Conservation (phyloP, 2,888 invertebrate genomes). For the Megalurothrips usitatus region DNA sequence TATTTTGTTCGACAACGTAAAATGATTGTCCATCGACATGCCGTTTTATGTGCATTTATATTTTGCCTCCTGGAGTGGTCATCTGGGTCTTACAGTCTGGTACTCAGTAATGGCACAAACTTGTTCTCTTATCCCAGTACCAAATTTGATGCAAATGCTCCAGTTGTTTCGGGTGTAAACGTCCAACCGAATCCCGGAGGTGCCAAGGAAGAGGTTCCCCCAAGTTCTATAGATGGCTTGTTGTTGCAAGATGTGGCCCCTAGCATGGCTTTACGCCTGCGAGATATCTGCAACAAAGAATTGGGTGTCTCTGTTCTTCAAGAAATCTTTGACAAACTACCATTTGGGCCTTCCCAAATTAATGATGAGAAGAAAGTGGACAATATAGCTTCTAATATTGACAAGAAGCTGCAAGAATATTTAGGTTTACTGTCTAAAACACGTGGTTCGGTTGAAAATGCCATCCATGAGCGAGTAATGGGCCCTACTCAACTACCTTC, state of each 20-base stretch:
- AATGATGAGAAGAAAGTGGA: not conserved
- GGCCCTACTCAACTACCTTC: not conserved
- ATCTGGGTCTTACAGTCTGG: not conserved
- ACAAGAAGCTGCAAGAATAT: not conserved
- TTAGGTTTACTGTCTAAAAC: not conserved
- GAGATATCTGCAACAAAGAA: constrained; percentile 10
- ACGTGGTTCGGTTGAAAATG: not conserved
- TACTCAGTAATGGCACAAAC: not conserved
- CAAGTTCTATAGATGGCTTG: constrained; percentile 2
- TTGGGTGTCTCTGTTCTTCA: not conserved
- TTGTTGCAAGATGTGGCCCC: not conserved
- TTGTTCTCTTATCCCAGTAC: not conserved
- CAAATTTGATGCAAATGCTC: not conserved
- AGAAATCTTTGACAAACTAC: not conserved
- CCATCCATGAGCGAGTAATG: constrained; percentile 6
- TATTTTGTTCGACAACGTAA: not conserved
- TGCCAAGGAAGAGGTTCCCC: not conserved
- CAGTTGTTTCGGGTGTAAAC: not conserved
- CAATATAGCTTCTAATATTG: not conserved
- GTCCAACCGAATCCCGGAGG: not conserved
- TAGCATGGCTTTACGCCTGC: not conserved
- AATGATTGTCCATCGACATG: not conserved
- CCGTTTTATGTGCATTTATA: not conserved
- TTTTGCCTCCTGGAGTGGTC: not conserved
- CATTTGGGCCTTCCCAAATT: not conserved